Evolutionary conservation across 2,797 vertebrate genomes (phyloP).

Genomic region (Diglossa cyanea): DNA sequence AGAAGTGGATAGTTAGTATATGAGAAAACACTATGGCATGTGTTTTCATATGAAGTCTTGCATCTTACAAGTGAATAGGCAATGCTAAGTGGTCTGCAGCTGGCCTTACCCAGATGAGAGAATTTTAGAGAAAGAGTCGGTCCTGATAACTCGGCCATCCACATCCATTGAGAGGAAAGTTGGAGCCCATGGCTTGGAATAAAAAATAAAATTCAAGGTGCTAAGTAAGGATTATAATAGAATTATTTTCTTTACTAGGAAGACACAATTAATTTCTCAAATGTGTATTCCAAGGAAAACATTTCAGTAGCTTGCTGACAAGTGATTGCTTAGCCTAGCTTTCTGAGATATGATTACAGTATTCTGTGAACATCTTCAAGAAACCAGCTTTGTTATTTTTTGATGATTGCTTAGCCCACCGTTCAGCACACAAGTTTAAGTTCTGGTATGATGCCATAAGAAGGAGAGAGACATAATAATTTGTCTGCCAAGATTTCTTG

Average conservation of each 20-base stretch:
- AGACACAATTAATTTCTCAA: not conserved
- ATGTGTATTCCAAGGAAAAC: not conserved
- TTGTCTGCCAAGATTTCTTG: not conserved
- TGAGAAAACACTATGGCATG: not conserved
- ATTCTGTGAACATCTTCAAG: not conserved
- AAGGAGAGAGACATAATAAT: not conserved
- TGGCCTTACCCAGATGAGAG: constrained; percentile 87
- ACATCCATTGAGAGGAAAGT: constrained; percentile 90
- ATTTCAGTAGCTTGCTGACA: not conserved
- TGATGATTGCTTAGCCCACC: not conserved
- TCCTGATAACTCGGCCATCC: constrained; percentile 87
- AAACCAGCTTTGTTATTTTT: not conserved
- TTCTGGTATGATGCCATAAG: not conserved
- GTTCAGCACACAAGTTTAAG: not conserved
- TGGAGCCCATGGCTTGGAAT: constrained; percentile 84
- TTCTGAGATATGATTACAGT: not conserved
- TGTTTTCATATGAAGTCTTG: not conserved
- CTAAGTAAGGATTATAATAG: not conserved
- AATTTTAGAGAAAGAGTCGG: constrained; percentile 92
- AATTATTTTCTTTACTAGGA: not conserved
- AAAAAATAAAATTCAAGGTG: constrained; percentile 24
- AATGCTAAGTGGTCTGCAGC: not conserved
- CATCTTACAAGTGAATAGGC: not conserved
- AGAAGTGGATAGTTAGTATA: not conserved
- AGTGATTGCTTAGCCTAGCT: not conserved